Base-by-base conservation (phyloP, 2,797 vertebrate species). In the Neosalanx taihuensis region DNA sequence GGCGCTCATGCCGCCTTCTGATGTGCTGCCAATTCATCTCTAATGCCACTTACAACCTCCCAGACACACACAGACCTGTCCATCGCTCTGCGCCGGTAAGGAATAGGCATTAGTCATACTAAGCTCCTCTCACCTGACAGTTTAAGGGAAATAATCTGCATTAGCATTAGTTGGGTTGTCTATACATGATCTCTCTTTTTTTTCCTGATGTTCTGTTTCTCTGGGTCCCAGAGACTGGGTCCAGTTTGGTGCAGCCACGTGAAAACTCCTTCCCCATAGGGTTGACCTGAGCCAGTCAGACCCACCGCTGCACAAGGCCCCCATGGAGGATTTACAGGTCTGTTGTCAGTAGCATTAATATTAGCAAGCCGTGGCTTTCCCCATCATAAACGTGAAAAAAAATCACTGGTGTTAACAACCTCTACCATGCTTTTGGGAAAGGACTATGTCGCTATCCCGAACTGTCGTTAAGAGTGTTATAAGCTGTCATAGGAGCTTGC, bases 1-100 rank as follows among this genome's bases (percentile, higher is more conserved):
- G 23, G 37, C 10, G 3, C 9, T 41, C 12, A 46, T 9, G 26
- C 17, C 26, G 57, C 17, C 51, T 26, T 35, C 31, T 69, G 57
- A 69, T 17, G 31, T 26, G 5, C 70, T 13, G 77, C 78, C 85
- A 88, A 80, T 79, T 69, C 77, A 73, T 70, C 68, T 7, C 78
- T 84, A 10, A 13, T 46, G 10, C 41, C 10, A 46, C 41, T 46
- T 46, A 12, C 41, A 46, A 46, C 41, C 41, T 46, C 41, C 41
- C 2, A 12, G 41, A 9, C 12, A 3, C 41, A 46, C 10, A 46
- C 2, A 13, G 41, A 12, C 41, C 9, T 46, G 41, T 3, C 13
- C 71, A 75, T 70, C 69, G 58, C 3, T 9, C n/a, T 6, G 15
- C 20, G 51, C 49, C 17, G 4, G 65, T 17, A 53, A 53, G 65